A percentile compares a stretch with the other conserved stretches of the same genome.
These are phyloP conservation scores for Tachysurus fulvidraco DNA, from an alignment of 2,113 vertebrate genomes.

Conservation along the genomic window DNA sequence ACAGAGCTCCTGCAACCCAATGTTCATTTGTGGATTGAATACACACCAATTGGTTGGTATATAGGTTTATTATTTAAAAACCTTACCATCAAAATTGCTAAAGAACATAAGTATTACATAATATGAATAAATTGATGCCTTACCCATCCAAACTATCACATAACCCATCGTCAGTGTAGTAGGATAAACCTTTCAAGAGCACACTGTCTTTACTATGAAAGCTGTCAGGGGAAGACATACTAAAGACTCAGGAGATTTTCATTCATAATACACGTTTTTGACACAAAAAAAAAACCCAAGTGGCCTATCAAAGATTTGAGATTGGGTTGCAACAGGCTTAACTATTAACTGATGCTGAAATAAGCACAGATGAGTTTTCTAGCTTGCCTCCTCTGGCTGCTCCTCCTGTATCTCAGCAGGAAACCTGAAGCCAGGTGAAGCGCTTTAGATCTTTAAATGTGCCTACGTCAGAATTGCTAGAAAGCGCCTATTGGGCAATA, in stretches of 20 bases:
- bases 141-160: slow-evolving; percentile 62
- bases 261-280: background rate
- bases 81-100: background rate
- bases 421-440: slow-evolving; percentile 36
- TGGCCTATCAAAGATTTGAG: background rate
- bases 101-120: background rate
- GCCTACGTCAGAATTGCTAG: slow-evolving; percentile 36
- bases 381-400: slow-evolving; percentile 17
- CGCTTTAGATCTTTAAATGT: slow-evolving; percentile 24
- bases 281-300: background rate
- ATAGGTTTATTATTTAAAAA: background rate
- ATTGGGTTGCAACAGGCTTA: background rate
- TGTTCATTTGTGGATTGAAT: background rate
- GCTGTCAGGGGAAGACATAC: slow-evolving; percentile 57
- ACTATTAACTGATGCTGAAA: background rate
- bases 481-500: background rate
- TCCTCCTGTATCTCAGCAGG: background rate
- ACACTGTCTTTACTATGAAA: slow-evolving; percentile 43
- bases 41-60: background rate
- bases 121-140: background rate
- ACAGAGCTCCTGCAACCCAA: slow-evolving; percentile 55
- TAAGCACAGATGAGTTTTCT: background rate
- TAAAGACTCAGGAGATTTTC: slow-evolving; percentile 3
- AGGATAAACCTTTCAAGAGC: slow-evolving; percentile 18
- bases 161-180: slow-evolving; percentile 53